phyloP scores from a whole-genome alignment of 2,113 vertebrate genomes.

The Thomomys bottae region DNA sequence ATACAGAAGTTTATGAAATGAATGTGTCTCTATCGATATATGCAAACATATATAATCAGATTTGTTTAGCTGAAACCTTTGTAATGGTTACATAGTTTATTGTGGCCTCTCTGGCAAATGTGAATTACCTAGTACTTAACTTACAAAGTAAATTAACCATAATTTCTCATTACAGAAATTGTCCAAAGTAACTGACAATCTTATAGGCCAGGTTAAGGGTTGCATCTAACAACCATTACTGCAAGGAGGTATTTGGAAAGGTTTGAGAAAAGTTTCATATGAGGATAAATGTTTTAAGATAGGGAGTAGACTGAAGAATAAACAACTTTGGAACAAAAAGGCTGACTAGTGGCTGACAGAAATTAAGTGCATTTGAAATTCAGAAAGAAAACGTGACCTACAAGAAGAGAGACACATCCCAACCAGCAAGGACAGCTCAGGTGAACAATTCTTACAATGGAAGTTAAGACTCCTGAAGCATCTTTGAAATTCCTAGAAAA shows the following conservation, averaged over 20 bases:
- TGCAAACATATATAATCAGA: background rate
- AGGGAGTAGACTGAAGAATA: background rate
- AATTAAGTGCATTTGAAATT: background rate
- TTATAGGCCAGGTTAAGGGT: background rate
- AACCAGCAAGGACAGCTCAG: background rate
- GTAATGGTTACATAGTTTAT: background rate
- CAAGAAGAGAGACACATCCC: background rate
- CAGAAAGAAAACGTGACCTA: background rate
- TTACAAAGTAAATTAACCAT: background rate
- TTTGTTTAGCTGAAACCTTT: background rate
- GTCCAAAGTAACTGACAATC: background rate
- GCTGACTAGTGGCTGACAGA: background rate
- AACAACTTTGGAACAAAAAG: background rate
- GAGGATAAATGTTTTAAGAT: background rate
- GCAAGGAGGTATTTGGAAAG: background rate
- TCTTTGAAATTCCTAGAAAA: background rate
- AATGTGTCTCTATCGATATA: background rate
- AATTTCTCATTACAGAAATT: conserved; percentile 2
- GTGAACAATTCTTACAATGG: background rate
- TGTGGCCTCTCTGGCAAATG: background rate
- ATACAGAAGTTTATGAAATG: conserved; percentile 32
- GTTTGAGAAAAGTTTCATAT: background rate
- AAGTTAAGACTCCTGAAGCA: background rate
- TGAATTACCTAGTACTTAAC: background rate
- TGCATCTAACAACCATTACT: background rate